Evolutionary conservation across 2,113 vertebrate genomes (phyloP).

Genomic region (Pandion haliaetus): DNA sequence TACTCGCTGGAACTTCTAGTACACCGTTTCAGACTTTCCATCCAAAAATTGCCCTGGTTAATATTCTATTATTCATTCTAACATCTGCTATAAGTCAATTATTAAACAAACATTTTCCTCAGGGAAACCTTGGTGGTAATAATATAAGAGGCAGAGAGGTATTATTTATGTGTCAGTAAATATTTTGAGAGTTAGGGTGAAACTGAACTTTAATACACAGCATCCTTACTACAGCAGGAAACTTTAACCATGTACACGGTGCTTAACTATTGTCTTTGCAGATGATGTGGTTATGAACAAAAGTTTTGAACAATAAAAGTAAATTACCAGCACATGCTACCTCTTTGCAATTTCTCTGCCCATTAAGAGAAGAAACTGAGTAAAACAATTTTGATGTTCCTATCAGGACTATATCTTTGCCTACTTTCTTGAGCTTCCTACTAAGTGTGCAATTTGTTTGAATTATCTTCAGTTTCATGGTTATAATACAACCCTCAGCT

Average conservation of each 20-base stretch:
- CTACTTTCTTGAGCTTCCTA: not conserved
- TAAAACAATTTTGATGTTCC: not conserved
- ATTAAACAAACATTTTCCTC: not conserved
- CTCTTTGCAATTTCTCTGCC: not conserved
- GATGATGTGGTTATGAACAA: not conserved
- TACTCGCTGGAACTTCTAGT: not conserved
- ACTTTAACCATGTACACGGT: not conserved
- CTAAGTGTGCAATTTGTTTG: not conserved
- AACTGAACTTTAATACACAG: not conserved
- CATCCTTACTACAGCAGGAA: not conserved
- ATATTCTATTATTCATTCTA: not conserved
- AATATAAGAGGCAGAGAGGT: not conserved
- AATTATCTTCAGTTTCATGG: not conserved
- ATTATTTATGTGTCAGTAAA: not conserved
- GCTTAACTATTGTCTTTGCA: not conserved
- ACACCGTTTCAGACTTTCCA: not conserved
- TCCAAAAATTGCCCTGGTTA: not conserved
- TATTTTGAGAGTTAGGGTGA: not conserved
- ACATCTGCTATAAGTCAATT: not conserved
- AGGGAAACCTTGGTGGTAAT: not conserved
- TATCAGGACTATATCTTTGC: not conserved
- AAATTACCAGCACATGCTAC: not conserved
- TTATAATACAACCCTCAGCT: not conserved
- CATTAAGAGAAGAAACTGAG: not conserved
- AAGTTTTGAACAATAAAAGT: not conserved